Percentiles rank a stretch among this genome's conserved stretches.
These are phyloP conservation scores for Crossocerus cetratus DNA, from an alignment of 2,888 invertebrate species.

Conservation along the genomic window DNA sequence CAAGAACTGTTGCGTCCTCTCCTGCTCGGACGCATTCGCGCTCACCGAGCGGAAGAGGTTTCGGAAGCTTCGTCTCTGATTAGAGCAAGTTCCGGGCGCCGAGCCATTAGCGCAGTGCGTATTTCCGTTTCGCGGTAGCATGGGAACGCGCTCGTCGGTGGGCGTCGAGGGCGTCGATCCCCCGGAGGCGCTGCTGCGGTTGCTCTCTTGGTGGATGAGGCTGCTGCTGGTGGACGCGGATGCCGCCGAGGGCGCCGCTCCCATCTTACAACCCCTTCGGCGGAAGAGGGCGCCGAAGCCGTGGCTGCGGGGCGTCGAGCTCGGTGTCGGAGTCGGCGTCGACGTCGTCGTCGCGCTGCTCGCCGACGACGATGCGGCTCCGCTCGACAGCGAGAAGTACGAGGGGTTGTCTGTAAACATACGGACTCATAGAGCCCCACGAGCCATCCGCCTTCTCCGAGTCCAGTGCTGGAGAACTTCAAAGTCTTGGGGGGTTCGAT, in stretches of 20 bases:
- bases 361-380: conserved; percentile 49
- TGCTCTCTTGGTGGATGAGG: conserved; percentile 52
- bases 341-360: conserved; percentile 38
- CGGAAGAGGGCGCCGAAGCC: conserved; percentile 68
- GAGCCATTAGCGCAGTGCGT: conserved; percentile 16
- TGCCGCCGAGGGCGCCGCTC: conserved; percentile 63
- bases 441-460: not conserved
- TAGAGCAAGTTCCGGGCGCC: conserved; percentile 30
- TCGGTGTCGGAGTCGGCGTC: conserved; percentile 24
- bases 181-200: conserved; percentile 54
- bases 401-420: conserved; percentile 86
- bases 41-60: conserved; percentile 82
- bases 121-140: conserved; percentile 49
- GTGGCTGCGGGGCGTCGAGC: conserved; percentile 37
- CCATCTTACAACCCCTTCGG: conserved; percentile 59
- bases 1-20: conserved; percentile 83
- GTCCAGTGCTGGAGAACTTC: not conserved
- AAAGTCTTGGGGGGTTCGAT: too few species aligned
- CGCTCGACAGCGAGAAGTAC: conserved; percentile 83
- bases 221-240: conserved; percentile 58
- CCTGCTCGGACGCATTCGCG: conserved; percentile 80
- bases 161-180: conserved; percentile 60
- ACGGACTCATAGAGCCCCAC: conserved; percentile 48
- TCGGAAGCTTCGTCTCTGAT: conserved; percentile 78
- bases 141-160: conserved; percentile 62